Conservation (phyloP, 1,140 invertebrate species). For the Hylyphantes graminicola region DNA sequence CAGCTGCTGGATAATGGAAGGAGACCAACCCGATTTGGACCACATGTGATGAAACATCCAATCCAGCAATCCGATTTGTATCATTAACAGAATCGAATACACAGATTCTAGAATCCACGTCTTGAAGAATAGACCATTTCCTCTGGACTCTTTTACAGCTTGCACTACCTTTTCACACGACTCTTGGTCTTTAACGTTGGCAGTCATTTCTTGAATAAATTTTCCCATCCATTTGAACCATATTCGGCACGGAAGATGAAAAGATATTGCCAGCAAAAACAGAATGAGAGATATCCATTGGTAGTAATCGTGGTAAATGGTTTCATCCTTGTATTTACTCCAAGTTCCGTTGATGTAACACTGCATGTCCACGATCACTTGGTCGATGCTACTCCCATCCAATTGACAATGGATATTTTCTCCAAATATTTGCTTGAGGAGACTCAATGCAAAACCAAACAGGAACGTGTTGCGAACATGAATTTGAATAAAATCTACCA, state of each 20-base stretch:
- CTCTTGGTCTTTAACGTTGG: background rate
- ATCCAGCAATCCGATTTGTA: background rate
- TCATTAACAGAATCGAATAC: background rate
- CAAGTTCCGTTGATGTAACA: slow-evolving; percentile 21
- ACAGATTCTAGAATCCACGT: no score
- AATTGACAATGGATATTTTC: slow-evolving; percentile 3
- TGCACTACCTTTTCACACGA: background rate
- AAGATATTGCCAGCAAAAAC: background rate
- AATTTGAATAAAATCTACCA: slow-evolving; percentile 2
- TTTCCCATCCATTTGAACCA: background rate
- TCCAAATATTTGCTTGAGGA: background rate
- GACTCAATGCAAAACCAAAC: background rate
- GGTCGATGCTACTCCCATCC: background rate
- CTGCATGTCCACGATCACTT: background rate
- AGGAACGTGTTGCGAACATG: background rate
- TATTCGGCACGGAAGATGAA: background rate
- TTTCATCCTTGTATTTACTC: background rate
- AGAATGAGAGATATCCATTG: slow-evolving; percentile 18
- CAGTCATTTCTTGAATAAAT: slow-evolving; percentile 1
- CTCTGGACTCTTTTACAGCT: background rate
- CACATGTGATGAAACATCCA: background rate
- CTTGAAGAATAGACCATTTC: slow-evolving; percentile 5
- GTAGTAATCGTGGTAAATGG: slow-evolving; percentile 30
- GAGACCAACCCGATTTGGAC: background rate
- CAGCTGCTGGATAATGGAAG: background rate